Evolutionary conservation across 2,888 invertebrate genomes (phyloP).

Genomic region (Atethmia centrago): DNA sequence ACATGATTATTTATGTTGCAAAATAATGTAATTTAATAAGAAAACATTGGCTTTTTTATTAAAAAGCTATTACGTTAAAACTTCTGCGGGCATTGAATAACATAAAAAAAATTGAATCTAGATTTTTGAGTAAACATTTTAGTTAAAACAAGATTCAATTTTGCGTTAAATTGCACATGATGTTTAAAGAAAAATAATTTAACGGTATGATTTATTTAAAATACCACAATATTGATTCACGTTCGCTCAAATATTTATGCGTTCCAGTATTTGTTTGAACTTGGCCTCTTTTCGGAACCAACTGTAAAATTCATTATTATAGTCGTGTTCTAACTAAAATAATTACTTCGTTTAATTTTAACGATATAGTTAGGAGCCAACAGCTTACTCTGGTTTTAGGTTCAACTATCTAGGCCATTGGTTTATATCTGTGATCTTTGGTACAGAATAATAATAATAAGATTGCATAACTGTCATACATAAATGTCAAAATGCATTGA

Average conservation of each 20-base stretch:
- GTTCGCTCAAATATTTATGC: slow-evolving; percentile 38
- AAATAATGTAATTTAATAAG: slow-evolving; percentile 3
- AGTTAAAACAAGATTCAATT: not conserved
- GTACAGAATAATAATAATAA: slow-evolving; percentile 19
- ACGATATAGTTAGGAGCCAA: slow-evolving; percentile 50
- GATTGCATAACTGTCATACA: slow-evolving; percentile 37
- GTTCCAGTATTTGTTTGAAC: slow-evolving; percentile 49
- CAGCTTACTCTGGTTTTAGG: slow-evolving; percentile 37
- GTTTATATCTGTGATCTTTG: slow-evolving; percentile 34
- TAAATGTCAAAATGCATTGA: slow-evolving; percentile 27
- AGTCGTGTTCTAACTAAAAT: slow-evolving; percentile 41
- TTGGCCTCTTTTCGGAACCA: slow-evolving; percentile 53
- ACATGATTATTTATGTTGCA: not conserved
- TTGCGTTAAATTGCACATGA: slow-evolving; percentile 14
- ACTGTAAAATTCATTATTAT: slow-evolving; percentile 30
- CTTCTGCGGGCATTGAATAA: not conserved
- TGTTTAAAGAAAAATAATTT: not conserved
- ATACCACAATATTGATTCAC: slow-evolving; percentile 45
- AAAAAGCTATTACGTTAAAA: not conserved
- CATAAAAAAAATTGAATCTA: slow-evolving; percentile 19
- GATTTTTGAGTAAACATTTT: slow-evolving; percentile 18
- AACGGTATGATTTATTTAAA: not conserved
- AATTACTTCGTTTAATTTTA: slow-evolving; percentile 54
- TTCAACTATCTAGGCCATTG: slow-evolving; percentile 49
- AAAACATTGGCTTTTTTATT: not conserved